Conservation (phyloP, 2,113 vertebrate genomes). For the Ardeotis arabs region DNA sequence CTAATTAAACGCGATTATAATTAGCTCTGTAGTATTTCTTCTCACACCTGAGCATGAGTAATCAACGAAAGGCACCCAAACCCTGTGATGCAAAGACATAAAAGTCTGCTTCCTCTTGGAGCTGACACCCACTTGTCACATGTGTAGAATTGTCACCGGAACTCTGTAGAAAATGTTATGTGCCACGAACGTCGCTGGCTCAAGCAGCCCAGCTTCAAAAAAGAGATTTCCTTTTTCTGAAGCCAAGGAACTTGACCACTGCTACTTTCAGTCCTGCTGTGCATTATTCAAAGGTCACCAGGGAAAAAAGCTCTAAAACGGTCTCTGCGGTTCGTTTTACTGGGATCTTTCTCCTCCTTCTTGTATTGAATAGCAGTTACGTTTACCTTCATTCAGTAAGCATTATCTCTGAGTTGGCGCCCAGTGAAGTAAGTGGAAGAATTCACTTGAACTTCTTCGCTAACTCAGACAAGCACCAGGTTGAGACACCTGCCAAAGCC, state of each 20-base stretch:
- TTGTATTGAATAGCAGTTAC: background rate
- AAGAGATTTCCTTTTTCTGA: background rate
- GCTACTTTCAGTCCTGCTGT: background rate
- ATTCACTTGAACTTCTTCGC: background rate
- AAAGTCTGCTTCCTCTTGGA: background rate
- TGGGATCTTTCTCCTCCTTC: background rate
- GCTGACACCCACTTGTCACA: background rate
- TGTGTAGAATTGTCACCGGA: background rate
- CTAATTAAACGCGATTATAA: constrained; percentile 58
- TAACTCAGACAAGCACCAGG: background rate
- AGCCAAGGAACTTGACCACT: background rate
- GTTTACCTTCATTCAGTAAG: background rate
- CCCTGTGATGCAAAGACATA: background rate
- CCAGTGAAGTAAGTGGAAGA: background rate
- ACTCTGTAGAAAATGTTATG: background rate
- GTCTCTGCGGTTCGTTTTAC: background rate
- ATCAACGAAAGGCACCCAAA: constrained; percentile 28
- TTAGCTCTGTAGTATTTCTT: constrained; percentile 56
- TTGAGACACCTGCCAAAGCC: background rate
- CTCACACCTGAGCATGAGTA: constrained; percentile 49
- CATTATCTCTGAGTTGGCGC: background rate
- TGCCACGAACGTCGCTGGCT: background rate
- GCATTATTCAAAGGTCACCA: background rate
- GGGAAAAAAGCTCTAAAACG: background rate
- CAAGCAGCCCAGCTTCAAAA: background rate